Evolutionary conservation across 2,888 invertebrate genomes (phyloP), one percentile per base, ranked within the genome.

Genomic region (Agrotis puta): DNA sequence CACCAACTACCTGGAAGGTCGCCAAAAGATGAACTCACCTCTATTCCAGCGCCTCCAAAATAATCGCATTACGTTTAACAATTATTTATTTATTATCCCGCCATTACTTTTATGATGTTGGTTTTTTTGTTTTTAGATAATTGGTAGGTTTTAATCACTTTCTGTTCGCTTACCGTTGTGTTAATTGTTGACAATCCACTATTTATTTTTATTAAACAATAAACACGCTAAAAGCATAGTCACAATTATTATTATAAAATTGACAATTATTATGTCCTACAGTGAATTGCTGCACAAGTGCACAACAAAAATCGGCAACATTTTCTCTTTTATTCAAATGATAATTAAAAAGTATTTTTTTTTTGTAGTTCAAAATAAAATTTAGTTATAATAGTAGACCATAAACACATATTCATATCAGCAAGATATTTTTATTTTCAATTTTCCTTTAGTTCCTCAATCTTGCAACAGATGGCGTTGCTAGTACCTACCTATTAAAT

Each of bases 11-110:
- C 76, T 86, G 86, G 86, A 87, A 74, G 75, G 66, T 74, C 72
- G 86, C 86, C 86, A 86, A 76, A 65, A 27, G 54, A 70, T 81
- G 81, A 79, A 76, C 65, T 87, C 83, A 84, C 50, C 71, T 51
- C 72, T 83, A 83, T 79, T 79, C 39, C 39, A 57, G 69, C 56
- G 47, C 54, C 50, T 61, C 64, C 62, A 70, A 84, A 85, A 78
- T 85, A 81, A 79, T 82, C 56, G 50, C 69, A 24, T 61, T 53
- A 33, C 24, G 50, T 58, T 66, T 24, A 66, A 47, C 14, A 61
- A 24, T 51, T 61, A 65, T 33, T 64, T 61, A 45, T 61, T 67
- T 56, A 63, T 51, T 58, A 59, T 54, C 18, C n/a, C 14, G 3
- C 27, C 43, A 20, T 74, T 59, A 33, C 48, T 45, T 48, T 70